Base-by-base conservation (phyloP, 2,888 invertebrate genomes). In the Mesodorylaimus sp. region DNA sequence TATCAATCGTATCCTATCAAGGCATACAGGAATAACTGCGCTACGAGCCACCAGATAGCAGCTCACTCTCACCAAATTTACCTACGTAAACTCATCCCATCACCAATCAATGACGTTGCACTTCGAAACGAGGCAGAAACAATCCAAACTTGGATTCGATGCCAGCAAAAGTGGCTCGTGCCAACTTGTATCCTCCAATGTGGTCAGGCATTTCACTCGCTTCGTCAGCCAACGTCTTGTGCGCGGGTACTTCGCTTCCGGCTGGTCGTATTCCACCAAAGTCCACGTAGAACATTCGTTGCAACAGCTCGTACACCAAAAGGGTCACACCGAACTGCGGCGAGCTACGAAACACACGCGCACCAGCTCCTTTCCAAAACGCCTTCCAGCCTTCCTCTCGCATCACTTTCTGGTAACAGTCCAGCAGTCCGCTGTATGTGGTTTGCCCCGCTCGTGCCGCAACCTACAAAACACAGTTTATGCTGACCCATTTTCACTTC, bases 241-340 rank as follows among this genome's bases (percentile, higher is more conserved):
- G 67, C 28, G 66, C 57, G 7, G 65, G 59, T 54, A 53, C 53
- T 62, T 67, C 56, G 1, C 61, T 62, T 38, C 65, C 65, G 41
- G 60, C 58, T 3, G 65, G 65, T 3, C 64, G 57, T 21, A 81
- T 81, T 73, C 95, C 95, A 65, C 93, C 95, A 69, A 97, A 97
- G 70, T 97, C 95, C 39, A 97, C 83, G 66, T 84, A 91, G 75
- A 97, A 83, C 50, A 85, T 69, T 66, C 95, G 79, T 70, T 99
- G 97, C 42, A 97, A 73, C 53, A 97, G 72, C 74, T 99, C 97
- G 66, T 97, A 97, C 0, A 89, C 87, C 58, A 93, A 77, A 54
- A 99, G 73, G 24, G 97, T 97, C 50, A 99, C 95, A 61, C 95
- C 97, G 72, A 99, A 97, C 72, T 99, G 97, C 0, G 97, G 97